phyloP scores from a whole-genome alignment of 2,797 vertebrate species.

The Onychomys torridus region DNA sequence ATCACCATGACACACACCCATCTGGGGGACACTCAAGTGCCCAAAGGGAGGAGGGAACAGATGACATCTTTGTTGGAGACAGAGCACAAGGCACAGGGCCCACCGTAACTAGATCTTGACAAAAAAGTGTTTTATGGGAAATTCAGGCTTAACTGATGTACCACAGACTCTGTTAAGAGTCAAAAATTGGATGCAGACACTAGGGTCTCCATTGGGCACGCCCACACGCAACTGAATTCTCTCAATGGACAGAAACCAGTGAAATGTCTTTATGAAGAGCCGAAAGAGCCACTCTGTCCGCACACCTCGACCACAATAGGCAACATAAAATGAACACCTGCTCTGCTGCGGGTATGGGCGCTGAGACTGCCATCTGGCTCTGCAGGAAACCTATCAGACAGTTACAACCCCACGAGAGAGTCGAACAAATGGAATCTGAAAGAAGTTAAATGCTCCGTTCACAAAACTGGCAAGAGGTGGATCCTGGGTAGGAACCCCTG shows the following conservation, averaged over 20 bases:
- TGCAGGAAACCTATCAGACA: background rate
- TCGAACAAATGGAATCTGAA: background rate
- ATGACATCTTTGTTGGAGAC: background rate
- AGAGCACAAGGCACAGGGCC: background rate
- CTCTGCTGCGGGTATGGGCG: background rate
- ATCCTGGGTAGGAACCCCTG: background rate
- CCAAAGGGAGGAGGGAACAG: background rate
- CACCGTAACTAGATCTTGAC: background rate
- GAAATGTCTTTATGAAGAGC: slow-evolving; percentile 47
- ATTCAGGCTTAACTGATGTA: background rate
- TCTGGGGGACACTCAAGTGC: background rate
- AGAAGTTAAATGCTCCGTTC: background rate
- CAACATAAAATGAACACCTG: background rate
- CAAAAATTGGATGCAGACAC: slow-evolving; percentile 52
- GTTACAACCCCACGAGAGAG: background rate
- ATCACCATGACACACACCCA: background rate
- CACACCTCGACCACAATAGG: background rate
- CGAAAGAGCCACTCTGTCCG: background rate
- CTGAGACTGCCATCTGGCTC: background rate
- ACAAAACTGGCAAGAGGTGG: background rate
- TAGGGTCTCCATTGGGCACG: slow-evolving; percentile 67
- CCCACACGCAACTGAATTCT: slow-evolving; percentile 51
- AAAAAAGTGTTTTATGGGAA: slow-evolving; percentile 39
- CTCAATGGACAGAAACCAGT: slow-evolving; percentile 68
- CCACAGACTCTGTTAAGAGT: slow-evolving; percentile 41